Percentiles rank a stretch among this genome's conserved stretches.
Evolutionary conservation across 2,888 invertebrate species (phyloP).

Genomic region (Trichogramma evanescens): DNA sequence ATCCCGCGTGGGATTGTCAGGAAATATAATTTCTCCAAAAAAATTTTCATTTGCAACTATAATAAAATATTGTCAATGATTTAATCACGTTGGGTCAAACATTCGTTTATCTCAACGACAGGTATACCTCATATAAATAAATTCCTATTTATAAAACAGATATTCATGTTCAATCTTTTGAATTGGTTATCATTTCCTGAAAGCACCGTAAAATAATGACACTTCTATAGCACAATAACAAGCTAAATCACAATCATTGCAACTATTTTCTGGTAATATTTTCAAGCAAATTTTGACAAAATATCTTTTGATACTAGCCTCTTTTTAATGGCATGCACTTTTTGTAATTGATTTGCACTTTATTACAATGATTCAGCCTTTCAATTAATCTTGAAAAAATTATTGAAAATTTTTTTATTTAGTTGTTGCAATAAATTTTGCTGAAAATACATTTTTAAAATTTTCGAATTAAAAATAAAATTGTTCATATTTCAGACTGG

Average conservation of each 20-base stretch:
- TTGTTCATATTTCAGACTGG: conserved; percentile 74
- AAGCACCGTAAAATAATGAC: conserved; percentile 16
- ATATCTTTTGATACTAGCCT: no score
- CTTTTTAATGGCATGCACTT: no score
- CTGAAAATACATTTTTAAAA: neutral
- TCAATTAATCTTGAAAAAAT: no score
- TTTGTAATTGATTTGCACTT: no score
- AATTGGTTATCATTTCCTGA: conserved; percentile 7
- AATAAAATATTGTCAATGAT: neutral
- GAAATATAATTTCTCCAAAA: conserved; percentile 3
- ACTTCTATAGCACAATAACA: conserved; percentile 18
- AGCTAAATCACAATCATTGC: conserved; percentile 17
- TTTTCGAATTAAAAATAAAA: conserved; percentile 1
- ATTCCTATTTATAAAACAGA: conserved; percentile 5
- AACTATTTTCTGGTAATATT: conserved; percentile 1
- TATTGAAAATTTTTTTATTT: neutral
- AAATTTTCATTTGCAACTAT: neutral
- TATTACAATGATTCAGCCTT: no score
- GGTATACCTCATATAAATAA: conserved; percentile 9
- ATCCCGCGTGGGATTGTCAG: conserved; percentile 5
- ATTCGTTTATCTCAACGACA: neutral
- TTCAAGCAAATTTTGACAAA: no score
- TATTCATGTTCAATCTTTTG: neutral
- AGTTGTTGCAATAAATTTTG: neutral
- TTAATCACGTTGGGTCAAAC: neutral